Evolutionary conservation across 2,113 vertebrate genomes (phyloP).

Genomic region (Pleuronectes platessa): DNA sequence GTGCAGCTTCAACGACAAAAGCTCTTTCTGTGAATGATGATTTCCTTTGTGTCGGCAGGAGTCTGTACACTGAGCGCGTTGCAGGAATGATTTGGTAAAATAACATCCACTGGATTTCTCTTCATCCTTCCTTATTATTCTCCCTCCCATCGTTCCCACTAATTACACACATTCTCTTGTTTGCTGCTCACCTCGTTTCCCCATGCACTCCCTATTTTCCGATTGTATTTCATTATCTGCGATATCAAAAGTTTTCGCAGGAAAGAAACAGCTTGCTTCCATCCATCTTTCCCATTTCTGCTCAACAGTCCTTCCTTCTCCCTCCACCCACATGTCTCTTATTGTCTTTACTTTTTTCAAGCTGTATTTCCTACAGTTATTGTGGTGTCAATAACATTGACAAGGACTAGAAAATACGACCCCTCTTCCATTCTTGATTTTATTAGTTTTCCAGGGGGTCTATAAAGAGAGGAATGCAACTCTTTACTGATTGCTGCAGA

Average conservation of each 20-base stretch:
- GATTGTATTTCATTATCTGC: neutral
- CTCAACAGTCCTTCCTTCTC: slow-evolving; percentile 4
- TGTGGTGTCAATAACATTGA: slow-evolving; percentile 4
- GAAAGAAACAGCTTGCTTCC: neutral
- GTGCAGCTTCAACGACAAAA: neutral
- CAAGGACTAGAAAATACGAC: slow-evolving; percentile 2
- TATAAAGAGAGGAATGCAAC: slow-evolving; percentile 24
- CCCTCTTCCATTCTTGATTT: slow-evolving; percentile 8
- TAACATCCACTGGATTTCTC: neutral
- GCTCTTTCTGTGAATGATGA: neutral
- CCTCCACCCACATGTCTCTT: neutral
- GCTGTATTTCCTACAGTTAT: neutral
- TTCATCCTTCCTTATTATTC: neutral
- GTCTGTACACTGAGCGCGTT: neutral
- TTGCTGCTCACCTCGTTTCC: neutral
- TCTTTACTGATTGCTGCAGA: neutral
- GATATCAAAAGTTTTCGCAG: neutral
- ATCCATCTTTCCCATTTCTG: neutral
- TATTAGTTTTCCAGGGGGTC: slow-evolving; percentile 28
- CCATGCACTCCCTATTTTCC: neutral
- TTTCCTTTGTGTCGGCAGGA: neutral
- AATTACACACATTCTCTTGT: neutral
- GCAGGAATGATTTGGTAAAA: neutral
- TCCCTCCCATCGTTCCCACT: neutral
- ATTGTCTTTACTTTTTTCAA: neutral